These are phyloP conservation scores for Ophion obscuratus DNA, from an alignment of 2,888 invertebrate genomes.

Conservation along the genomic window DNA sequence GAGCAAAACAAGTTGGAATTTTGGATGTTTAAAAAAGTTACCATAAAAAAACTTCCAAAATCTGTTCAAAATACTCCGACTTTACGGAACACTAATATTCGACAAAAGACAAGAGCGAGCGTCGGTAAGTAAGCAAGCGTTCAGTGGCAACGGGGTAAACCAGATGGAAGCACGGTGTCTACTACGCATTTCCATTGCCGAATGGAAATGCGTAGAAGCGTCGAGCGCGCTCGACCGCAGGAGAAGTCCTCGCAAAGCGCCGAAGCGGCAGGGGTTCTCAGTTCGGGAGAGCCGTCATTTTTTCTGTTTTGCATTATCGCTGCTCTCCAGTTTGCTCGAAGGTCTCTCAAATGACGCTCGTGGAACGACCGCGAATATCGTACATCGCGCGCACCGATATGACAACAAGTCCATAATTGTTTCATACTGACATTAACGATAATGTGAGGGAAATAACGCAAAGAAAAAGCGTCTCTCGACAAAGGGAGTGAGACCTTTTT, in stretches of 20 bases:
- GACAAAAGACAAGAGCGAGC: neutral
- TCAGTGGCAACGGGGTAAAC: constrained; percentile 13
- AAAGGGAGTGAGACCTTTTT: constrained; percentile 68
- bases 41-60: too few species aligned
- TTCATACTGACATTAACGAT: constrained; percentile 75
- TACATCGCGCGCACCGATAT: constrained; percentile 69
- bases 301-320: constrained; percentile 30
- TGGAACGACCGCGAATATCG: constrained; percentile 51
- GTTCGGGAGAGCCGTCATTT: constrained; percentile 29
- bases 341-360: constrained; percentile 53
- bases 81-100: too few species aligned
- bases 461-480: constrained; percentile 65
- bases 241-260: constrained; percentile 24
- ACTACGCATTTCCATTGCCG: constrained; percentile 34
- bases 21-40: too few species aligned
- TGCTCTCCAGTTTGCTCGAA: neutral
- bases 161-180: constrained; percentile 55
- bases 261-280: constrained; percentile 52
- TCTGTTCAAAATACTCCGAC: too few species aligned
- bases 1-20: too few species aligned
- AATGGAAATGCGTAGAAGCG: constrained; percentile 16
- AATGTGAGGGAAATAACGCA: constrained; percentile 73
- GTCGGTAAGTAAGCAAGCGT: neutral
- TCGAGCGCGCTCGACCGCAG: constrained; percentile 12
- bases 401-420: constrained; percentile 77